A percentile compares a stretch with the other conserved stretches of the same genome.
Conservation (phyloP, 2,113 vertebrate species). For the Hiodon alosoides region DNA sequence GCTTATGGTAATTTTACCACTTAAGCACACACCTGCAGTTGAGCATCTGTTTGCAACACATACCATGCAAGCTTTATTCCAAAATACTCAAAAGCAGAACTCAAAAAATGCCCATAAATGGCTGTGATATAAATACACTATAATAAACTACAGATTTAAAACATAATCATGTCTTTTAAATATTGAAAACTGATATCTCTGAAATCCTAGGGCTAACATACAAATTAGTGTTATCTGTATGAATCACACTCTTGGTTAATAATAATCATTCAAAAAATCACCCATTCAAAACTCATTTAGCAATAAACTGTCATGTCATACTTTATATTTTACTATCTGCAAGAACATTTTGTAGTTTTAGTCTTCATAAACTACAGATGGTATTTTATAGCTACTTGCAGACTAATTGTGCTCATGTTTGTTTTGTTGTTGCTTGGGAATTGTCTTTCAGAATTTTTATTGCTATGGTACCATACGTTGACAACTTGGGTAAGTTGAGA, state of each 20-base stretch:
- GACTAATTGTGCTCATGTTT: background rate
- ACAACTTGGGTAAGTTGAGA: background rate
- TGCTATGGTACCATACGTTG: background rate
- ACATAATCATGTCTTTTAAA: background rate
- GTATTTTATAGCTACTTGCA: background rate
- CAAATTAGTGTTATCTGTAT: too few species aligned
- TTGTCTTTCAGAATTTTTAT: conserved; percentile 6
- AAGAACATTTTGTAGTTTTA: background rate
- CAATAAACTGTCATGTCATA: background rate
- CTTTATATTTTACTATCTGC: background rate
- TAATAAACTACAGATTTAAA: background rate
- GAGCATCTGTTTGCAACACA: conserved; percentile 16
- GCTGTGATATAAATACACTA: background rate
- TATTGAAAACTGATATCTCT: background rate
- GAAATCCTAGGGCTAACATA: background rate
- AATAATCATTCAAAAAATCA: too few species aligned
- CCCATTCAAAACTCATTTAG: too few species aligned
- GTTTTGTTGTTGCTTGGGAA: conserved; percentile 2
- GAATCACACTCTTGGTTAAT: too few species aligned
- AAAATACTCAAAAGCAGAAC: background rate
- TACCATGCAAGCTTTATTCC: background rate
- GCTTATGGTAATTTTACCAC: conserved; percentile 25
- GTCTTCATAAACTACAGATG: conserved; percentile 12
- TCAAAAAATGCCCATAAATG: background rate
- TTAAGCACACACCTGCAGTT: conserved; percentile 19